Conservation (phyloP, 1,140 invertebrate species). For the Himalopsyche phryganea region DNA sequence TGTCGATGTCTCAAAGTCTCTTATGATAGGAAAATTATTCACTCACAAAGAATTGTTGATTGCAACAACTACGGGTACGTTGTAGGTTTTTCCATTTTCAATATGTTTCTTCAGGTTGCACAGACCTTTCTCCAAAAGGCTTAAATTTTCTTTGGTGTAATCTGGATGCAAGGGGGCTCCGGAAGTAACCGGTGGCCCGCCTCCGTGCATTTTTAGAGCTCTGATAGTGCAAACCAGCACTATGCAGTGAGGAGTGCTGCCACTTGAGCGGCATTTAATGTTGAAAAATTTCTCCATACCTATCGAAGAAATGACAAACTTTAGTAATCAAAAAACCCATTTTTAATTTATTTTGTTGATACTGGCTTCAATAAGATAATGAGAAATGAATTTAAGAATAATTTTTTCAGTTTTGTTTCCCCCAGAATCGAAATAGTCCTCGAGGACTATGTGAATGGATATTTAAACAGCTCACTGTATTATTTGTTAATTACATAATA, state of each 20-base stretch:
- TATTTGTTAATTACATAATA: too few species aligned
- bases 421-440: too few species aligned
- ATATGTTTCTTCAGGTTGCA: slow-evolving; percentile 94
- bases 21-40: too few species aligned
- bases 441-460: too few species aligned
- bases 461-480: too few species aligned
- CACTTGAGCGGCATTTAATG: slow-evolving; percentile 94
- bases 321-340: neutral
- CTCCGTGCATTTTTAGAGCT: slow-evolving; percentile 98
- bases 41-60: slow-evolving; percentile 85
- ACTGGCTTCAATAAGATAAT: too few species aligned
- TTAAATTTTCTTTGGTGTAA: slow-evolving; percentile 86
- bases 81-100: slow-evolving; percentile 84
- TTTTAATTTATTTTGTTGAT: neutral
- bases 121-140: slow-evolving; percentile 83
- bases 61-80: slow-evolving; percentile 93
- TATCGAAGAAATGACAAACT: slow-evolving; percentile 36
- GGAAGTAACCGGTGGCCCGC: slow-evolving; percentile 83
- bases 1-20: too few species aligned
- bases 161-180: slow-evolving; percentile 79
- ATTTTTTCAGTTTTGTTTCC: too few species aligned
- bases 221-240: slow-evolving; percentile 92
- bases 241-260: slow-evolving; percentile 80
- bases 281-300: slow-evolving; percentile 99
- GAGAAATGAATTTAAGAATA: too few species aligned